Evolutionary conservation across 1,140 invertebrate species (phyloP), one percentile per base, ranked within the genome.

Genomic region (Triops longicaudatus): DNA sequence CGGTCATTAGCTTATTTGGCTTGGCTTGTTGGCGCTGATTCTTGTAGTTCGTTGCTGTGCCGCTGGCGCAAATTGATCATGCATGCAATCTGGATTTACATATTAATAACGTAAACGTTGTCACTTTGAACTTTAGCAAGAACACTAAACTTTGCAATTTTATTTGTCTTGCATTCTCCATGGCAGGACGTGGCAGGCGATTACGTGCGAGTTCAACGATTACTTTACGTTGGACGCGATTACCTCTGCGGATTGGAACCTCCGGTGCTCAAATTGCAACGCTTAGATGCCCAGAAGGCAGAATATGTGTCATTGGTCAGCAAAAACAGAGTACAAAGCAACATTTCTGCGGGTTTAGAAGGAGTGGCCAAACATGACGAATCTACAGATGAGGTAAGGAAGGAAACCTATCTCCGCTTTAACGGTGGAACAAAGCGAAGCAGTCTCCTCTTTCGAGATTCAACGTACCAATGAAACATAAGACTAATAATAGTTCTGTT

Each of bases 241-340:
- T 95, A 94, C 83, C 86, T 97, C 26, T 95, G 94, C 84, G 93
- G 94, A n/a, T 87, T 95, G 76, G 92, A 94, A 81, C 92, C 92
- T 14, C 93, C 93, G 1, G 92, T 96, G 77, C 83, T 96, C 73
- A 90, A 90, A 80, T 83, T 91, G 75, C 88, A 91, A 80, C 90
- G 91, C 80, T 86, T 87, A 72, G 90, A 88, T 75, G 87, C 85
- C 50, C 88, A 88, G 50, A 84, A 86, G 78, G 88, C 87, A 74
- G 90, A 92, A 82, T 91, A 91, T 79, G 88, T 92, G 78, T 91
- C 90, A 9, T 89, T 91, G 11, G 89, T 90, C 14, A 86, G 88
- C 78, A 84, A 86, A 10, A 86, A 85, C 5, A 86, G 84, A 41
- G 12, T 50, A 74, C 71, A 73, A 42, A 73, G 41, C 43, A 28